phyloP scores from a whole-genome alignment of 2,113 vertebrate genomes.

The Seriola rivoliana region DNA sequence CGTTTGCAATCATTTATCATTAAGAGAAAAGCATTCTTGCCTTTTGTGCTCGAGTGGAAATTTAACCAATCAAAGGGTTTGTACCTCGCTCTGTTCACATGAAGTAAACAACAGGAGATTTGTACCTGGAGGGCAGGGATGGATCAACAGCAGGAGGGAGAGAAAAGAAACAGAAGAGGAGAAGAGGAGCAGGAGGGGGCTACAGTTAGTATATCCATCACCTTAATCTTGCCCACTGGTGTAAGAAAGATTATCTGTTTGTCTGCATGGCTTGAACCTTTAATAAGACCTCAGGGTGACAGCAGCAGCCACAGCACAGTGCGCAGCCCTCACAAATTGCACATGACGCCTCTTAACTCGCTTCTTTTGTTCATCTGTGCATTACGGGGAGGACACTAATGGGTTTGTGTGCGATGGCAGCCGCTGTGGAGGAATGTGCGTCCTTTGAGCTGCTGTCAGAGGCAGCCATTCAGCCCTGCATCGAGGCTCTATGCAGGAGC shows the following conservation, averaged over 20 bases:
- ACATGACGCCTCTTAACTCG: constrained; percentile 22
- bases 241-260: constrained; percentile 53
- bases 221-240: constrained; percentile 66
- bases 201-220: constrained; percentile 69
- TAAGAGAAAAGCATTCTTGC: constrained; percentile 62
- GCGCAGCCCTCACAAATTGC: constrained; percentile 43
- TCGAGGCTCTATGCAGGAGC: constrained; percentile 54
- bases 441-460: constrained; percentile 76
- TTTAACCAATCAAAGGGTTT: constrained; percentile 69
- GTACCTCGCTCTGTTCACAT: constrained; percentile 44
- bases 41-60: constrained; percentile 61
- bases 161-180: constrained; percentile 17
- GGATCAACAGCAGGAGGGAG: constrained; percentile 53
- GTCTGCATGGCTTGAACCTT: constrained; percentile 50
- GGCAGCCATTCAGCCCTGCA: constrained; percentile 50
- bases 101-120: constrained; percentile 71
- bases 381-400: constrained; percentile 55
- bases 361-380: constrained; percentile 58
- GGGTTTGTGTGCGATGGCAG: constrained; percentile 46
- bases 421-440: constrained; percentile 68
- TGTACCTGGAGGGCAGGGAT: constrained; percentile 69
- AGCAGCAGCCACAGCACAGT: constrained; percentile 36
- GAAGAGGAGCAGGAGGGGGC: constrained; percentile 5
- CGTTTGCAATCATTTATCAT: constrained; percentile 69
- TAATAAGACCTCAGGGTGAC: constrained; percentile 57